Percentiles rank a stretch among this genome's conserved stretches.
These are phyloP conservation scores for Leptodactylus fuscus DNA, from an alignment of 2,113 vertebrate species.

Conservation along the genomic window DNA sequence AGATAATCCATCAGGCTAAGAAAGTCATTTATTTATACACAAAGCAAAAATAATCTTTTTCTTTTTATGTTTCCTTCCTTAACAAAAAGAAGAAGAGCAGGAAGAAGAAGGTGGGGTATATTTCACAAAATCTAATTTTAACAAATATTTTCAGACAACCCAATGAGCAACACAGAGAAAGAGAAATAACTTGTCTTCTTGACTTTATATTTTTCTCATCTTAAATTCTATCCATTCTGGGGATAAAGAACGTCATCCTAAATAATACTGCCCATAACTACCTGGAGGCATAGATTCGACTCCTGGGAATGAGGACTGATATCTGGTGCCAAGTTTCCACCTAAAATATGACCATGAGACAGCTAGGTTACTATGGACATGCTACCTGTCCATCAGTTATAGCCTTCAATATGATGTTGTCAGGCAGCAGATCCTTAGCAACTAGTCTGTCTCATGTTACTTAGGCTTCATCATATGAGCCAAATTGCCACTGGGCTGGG, in stretches of 20 bases:
- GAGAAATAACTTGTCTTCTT: not conserved
- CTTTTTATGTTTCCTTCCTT: slow-evolving; percentile 13
- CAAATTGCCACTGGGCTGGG: no score
- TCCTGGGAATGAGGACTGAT: no score
- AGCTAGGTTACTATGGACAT: no score
- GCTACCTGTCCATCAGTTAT: no score
- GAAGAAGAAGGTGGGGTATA: slow-evolving; percentile 60
- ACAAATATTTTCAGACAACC: not conserved
- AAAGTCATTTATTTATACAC: not conserved
- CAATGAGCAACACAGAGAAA: not conserved
- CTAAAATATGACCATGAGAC: no score
- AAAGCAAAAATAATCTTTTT: not conserved
- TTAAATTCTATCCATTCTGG: not conserved
- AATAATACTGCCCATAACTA: not conserved
- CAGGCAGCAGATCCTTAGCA: no score
- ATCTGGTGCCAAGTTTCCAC: no score
- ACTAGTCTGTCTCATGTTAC: no score
- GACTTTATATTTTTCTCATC: not conserved
- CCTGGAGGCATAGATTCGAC: not conserved
- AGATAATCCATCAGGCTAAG: no score
- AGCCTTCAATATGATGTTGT: no score
- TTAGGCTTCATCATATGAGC: no score
- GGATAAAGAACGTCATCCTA: not conserved
- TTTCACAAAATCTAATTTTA: no score
- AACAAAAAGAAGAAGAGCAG: slow-evolving; percentile 58